phyloP scores from a whole-genome alignment of 2,888 invertebrate species.

The Lissonota sp. region DNA sequence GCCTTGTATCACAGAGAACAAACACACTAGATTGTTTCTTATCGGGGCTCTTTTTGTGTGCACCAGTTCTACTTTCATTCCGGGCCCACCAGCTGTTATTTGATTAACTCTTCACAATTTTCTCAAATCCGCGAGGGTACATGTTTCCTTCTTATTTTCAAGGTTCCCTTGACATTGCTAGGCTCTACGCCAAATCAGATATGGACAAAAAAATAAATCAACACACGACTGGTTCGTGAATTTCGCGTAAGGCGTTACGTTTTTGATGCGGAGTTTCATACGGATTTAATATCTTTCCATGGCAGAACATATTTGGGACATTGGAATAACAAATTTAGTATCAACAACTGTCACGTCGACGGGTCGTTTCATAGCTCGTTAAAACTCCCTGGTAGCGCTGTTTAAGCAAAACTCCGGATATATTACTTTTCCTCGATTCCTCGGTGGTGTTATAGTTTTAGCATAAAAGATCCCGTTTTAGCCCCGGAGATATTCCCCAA shows the following conservation, averaged over 20 bases:
- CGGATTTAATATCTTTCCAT: constrained; percentile 2
- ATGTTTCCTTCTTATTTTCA: constrained; percentile 1
- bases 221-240: no score
- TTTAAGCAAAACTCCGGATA: not conserved
- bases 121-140: not conserved
- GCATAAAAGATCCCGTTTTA: not conserved
- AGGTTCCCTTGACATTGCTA: no score
- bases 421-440: not conserved
- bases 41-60: constrained; percentile 14
- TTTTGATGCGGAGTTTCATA: no score
- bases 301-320: constrained; percentile 22
- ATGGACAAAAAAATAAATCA: no score
- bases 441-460: not conserved
- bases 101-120: constrained; percentile 22
- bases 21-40: constrained; percentile 32
- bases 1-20: constrained; percentile 18
- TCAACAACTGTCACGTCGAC: constrained; percentile 39
- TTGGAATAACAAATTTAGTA: constrained; percentile 29
- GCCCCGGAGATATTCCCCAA: not conserved
- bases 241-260: no score
- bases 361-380: constrained; percentile 30
- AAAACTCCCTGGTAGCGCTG: constrained; percentile 7
- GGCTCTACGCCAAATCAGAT: no score
- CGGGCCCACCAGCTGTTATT: constrained; percentile 12
- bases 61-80: constrained; percentile 14